Evolutionary conservation across 2,888 invertebrate species (phyloP).

Genomic region (Drosophila merina): DNA sequence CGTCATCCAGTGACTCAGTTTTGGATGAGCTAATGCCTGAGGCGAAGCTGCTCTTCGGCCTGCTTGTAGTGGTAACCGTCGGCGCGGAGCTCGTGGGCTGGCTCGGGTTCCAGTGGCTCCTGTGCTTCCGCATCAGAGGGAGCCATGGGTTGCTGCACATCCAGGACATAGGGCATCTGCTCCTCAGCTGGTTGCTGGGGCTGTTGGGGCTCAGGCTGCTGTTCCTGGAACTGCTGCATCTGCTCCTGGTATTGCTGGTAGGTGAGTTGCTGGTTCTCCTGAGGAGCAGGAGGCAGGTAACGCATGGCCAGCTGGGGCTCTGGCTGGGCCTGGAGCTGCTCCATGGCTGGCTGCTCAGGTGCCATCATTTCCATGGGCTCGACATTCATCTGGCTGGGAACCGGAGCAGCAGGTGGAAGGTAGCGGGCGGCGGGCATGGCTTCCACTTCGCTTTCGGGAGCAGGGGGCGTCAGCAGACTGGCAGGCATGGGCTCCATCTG

Average conservation of each 20-base stretch:
- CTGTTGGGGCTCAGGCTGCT: constrained; percentile 17
- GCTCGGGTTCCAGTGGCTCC: constrained; percentile 53
- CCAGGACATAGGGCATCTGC: constrained; percentile 63
- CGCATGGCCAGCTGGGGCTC: constrained; percentile 36
- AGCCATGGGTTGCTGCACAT: constrained; percentile 65
- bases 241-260: constrained; percentile 71
- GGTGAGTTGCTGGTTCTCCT: constrained; percentile 46
- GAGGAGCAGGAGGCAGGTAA: constrained; percentile 55
- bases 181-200: constrained; percentile 31
- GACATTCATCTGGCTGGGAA: constrained; percentile 20
- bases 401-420: constrained; percentile 56
- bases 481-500: constrained; percentile 63
- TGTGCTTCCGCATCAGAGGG: constrained; percentile 61
- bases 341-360: constrained; percentile 24
- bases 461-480: constrained; percentile 63
- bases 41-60: constrained; percentile 57
- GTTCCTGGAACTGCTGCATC: constrained; percentile 43
- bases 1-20: constrained; percentile 22
- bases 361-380: constrained; percentile 51
- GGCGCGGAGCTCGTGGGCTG: constrained; percentile 64
- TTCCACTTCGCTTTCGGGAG: constrained; percentile 38
- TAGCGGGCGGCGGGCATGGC: constrained; percentile 53
- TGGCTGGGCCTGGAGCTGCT: constrained; percentile 24
- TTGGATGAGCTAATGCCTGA: constrained; percentile 53
- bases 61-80: constrained; percentile 76